Evolutionary conservation across 2,797 vertebrate species (phyloP).

Genomic region (Aselliscus stoliczkanus): DNA sequence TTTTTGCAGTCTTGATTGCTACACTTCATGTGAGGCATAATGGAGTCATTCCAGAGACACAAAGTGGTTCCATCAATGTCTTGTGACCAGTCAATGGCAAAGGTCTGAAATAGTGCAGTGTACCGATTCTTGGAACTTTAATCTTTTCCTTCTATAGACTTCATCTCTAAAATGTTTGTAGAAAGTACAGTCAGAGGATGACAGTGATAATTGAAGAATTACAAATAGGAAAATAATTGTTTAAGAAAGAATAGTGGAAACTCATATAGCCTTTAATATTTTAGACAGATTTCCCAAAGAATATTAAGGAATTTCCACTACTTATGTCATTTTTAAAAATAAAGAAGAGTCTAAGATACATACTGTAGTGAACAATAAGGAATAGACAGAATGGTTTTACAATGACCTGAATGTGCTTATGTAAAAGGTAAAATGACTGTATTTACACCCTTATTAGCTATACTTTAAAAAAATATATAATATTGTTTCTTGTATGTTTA

Average conservation of each 20-base stretch:
- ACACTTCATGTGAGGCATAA: constrained; percentile 38
- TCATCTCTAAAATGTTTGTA: not conserved
- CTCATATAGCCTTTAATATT: not conserved
- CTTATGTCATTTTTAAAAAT: not conserved
- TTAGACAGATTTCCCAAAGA: constrained; percentile 9
- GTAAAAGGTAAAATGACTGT: not conserved
- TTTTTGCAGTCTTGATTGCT: constrained; percentile 48
- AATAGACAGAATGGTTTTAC: not conserved
- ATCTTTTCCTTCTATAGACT: constrained; percentile 12
- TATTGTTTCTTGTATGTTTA: not conserved
- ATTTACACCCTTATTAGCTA: not conserved
- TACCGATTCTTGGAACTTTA: not conserved
- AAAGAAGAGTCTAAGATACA: not conserved
- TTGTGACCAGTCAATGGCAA: not conserved
- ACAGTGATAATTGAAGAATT: not conserved
- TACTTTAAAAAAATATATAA: not conserved
- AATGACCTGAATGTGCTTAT: not conserved
- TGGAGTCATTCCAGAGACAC: constrained; percentile 45
- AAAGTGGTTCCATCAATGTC: constrained; percentile 46
- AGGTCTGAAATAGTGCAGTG: constrained; percentile 10
- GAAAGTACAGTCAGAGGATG: constrained; percentile 4
- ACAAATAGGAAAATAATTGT: not conserved
- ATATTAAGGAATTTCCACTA: not conserved
- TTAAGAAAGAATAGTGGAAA: not conserved
- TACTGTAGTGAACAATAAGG: not conserved